Conservation (phyloP, 1,140 invertebrate genomes). For the Meloidogyne exigua region DNA sequence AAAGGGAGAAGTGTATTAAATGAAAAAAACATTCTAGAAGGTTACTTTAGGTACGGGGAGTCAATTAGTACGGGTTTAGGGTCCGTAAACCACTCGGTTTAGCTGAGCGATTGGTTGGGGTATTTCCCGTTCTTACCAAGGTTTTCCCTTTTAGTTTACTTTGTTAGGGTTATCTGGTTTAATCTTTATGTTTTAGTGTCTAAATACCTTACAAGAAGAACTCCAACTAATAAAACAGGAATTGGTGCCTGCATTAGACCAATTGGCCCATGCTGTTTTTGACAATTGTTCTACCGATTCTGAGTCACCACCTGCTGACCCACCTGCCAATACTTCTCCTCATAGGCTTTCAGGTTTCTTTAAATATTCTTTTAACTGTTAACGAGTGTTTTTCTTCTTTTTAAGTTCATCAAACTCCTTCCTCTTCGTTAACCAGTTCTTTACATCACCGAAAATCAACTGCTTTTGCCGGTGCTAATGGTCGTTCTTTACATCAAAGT, state of each 20-base stretch:
- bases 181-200: slow-evolving; percentile 7
- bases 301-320: slow-evolving; percentile 33
- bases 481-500: neutral
- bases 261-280: slow-evolving; percentile 2
- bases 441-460: neutral
- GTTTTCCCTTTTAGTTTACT: neutral
- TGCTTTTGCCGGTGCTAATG: neutral
- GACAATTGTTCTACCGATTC: slow-evolving; percentile 11
- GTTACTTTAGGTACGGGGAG: too few relatives aligned
- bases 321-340: neutral
- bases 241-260: slow-evolving; percentile 10
- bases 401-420: neutral
- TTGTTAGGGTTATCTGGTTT: neutral
- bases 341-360: neutral
- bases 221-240: slow-evolving; percentile 12
- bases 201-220: slow-evolving; percentile 10
- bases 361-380: neutral
- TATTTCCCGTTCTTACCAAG: too few relatives aligned
- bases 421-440: neutral
- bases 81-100: too few relatives aligned
- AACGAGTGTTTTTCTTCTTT: neutral
- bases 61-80: too few relatives aligned
- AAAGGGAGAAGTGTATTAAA: too few relatives aligned
- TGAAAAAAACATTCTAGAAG: too few relatives aligned
- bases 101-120: too few relatives aligned